Evolutionary conservation across 2,797 vertebrate genomes (phyloP).

Genomic region (Sebastes paucispinis): DNA sequence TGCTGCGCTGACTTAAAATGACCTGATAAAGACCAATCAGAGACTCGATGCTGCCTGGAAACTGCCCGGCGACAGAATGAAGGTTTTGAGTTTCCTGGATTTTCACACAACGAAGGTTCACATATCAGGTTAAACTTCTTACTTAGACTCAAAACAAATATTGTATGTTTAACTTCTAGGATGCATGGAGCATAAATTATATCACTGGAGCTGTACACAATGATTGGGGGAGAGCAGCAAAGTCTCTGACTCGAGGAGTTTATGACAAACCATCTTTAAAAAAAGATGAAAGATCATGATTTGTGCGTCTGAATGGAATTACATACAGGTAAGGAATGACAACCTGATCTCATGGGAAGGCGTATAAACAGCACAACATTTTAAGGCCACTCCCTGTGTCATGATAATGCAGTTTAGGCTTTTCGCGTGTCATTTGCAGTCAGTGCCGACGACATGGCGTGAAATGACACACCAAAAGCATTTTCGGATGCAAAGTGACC

Average conservation of each 20-base stretch:
- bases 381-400: neutral
- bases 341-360: neutral
- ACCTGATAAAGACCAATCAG: slow-evolving; percentile 46
- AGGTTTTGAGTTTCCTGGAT: neutral
- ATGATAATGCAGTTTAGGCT: neutral
- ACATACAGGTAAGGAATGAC: neutral
- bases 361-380: neutral
- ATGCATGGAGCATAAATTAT: neutral
- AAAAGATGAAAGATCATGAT: neutral
- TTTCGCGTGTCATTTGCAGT: too few species aligned
- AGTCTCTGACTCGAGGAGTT: neutral
- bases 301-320: neutral
- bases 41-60: slow-evolving; percentile 1
- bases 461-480: too few species aligned
- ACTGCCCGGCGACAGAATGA: neutral
- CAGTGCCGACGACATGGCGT: too few species aligned
- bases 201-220: neutral
- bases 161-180: neutral
- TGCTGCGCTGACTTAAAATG: slow-evolving; percentile 40
- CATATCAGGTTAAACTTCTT: neutral
- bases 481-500: too few species aligned
- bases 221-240: neutral
- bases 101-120: neutral
- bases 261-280: neutral
- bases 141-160: neutral